These are phyloP conservation scores for Corythoichthys haematopterus DNA, from an alignment of 2,113 vertebrate genomes.

Conservation along the genomic window DNA sequence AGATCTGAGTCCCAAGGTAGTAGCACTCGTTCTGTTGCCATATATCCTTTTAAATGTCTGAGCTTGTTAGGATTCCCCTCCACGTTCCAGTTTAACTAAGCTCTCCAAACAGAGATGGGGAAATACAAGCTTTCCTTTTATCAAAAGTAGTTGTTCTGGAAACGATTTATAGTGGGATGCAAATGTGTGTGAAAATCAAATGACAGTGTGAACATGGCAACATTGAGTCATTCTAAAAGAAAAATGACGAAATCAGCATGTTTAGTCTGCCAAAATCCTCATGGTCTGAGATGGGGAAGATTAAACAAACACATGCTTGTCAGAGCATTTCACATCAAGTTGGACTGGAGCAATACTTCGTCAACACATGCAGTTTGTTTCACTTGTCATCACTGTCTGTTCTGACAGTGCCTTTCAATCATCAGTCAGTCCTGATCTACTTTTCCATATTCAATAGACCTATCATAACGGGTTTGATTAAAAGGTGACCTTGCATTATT, in stretches of 20 bases:
- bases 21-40: constrained; percentile 4
- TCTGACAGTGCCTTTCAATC: not conserved
- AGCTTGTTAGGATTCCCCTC: constrained; percentile 44
- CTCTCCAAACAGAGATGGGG: constrained; percentile 42
- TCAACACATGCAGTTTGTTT: not conserved
- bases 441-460: not conserved
- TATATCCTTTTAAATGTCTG: constrained; percentile 22
- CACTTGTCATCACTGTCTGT: not conserved
- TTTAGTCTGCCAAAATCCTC: not conserved
- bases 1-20: constrained; percentile 26
- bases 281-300: not conserved
- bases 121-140: constrained; percentile 21
- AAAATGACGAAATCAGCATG: not conserved
- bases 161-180: constrained; percentile 8
- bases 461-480: not conserved
- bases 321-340: not conserved
- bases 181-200: constrained; percentile 7
- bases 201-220: not conserved
- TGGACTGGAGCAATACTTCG: not conserved
- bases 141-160: constrained; percentile 15
- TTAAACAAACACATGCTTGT: not conserved
- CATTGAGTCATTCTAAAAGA: not conserved
- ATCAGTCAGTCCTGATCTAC: not conserved
- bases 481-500: not conserved
- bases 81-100: constrained; percentile 42